Base-by-base conservation (phyloP, 92 coral and sea anemone genomes). In the Porites divaricata region DNA sequence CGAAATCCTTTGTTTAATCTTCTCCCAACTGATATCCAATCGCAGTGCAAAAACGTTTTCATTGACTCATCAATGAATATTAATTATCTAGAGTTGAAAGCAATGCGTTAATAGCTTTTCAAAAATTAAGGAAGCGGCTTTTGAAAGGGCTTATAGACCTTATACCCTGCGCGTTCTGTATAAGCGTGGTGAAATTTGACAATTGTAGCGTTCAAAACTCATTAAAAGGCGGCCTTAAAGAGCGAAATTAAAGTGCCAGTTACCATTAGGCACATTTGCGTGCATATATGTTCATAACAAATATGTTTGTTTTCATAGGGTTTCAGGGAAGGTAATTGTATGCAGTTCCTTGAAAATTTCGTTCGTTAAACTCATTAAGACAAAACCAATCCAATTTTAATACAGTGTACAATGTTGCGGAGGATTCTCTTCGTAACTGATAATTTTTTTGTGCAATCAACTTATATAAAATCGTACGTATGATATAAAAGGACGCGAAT, bases 61-160 rank as follows among this genome's bases (percentile, higher is more conserved):
- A 17, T 62, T 23, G 23, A n/a, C 15, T 67, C 65, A n/a, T 7
- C 16, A 23, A 26, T 81, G 79, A 71, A 82, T 82, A 82, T 82
- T 82, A 51, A 82, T 82, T 73, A 82, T 24, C 62, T 20, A 23
- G 62, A n/a, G 19, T 59, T 61, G 86, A 70, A 82, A 72, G 6
- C 56, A 70, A 80, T 69, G 26, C 45, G 6, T 70, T 54, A 10
- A 68, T 54, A 67, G 57, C 76, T 56, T 17, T 78, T 57, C 1
- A 58, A 80, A 54, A 35, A n/a, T n/a, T n/a, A n/a, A 15, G 9
- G n/a, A 78, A 66, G 57, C 52, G n/a, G 5, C 85, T 69, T 58
- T 56, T 4, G 15, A 13, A 9, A 2, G 41, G 67, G 28, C 8
- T 14, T 35, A n/a, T n/a, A n/a, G n/a, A n/a, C n/a, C n/a, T n/a